A percentile compares a stretch with the other conserved stretches of the same genome.
phyloP scores from a whole-genome alignment of 2,797 vertebrate species.

The Denticeps clupeoides region DNA sequence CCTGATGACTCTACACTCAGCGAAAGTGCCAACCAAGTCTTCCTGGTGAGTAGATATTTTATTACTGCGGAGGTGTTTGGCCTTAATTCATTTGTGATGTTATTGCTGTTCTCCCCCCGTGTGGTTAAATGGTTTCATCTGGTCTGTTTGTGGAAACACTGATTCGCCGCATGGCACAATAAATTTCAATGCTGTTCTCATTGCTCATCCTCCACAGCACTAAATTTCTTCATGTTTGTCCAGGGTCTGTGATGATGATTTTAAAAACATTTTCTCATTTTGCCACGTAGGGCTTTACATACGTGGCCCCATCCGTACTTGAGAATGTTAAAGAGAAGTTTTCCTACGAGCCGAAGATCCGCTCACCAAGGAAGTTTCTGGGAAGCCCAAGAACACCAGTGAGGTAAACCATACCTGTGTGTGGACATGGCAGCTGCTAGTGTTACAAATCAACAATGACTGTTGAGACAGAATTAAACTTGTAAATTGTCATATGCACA shows the following conservation, averaged over 20 bases:
- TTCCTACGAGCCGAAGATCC: slow-evolving; percentile 90
- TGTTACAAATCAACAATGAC: neutral
- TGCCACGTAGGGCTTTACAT: slow-evolving; percentile 80
- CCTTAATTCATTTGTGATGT: too few relatives aligned
- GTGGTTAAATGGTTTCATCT: slow-evolving; percentile 48
- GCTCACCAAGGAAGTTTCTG: slow-evolving; percentile 87
- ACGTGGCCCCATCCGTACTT: slow-evolving; percentile 93
- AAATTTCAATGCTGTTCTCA: slow-evolving; percentile 38
- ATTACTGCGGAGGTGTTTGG: slow-evolving; percentile 15
- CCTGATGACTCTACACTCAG: slow-evolving; percentile 92
- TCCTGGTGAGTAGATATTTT: slow-evolving; percentile 64
- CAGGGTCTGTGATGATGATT: too few relatives aligned
- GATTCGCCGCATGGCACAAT: slow-evolving; percentile 47
- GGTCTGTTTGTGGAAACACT: slow-evolving; percentile 44
- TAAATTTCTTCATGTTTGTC: slow-evolving; percentile 42
- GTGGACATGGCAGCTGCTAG: too few relatives aligned
- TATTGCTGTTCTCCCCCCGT: too few relatives aligned
- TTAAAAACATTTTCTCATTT: slow-evolving; percentile 1
- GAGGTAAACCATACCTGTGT: slow-evolving; percentile 61
- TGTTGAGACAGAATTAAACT: neutral
- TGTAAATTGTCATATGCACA: too few relatives aligned
- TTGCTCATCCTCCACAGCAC: slow-evolving; percentile 50
- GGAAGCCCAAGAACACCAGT: slow-evolving; percentile 90
- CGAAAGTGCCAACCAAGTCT: slow-evolving; percentile 95
- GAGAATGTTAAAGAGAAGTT: slow-evolving; percentile 95